phyloP scores from a whole-genome alignment of 2,888 invertebrate species.

The Drosophila falleni region DNA sequence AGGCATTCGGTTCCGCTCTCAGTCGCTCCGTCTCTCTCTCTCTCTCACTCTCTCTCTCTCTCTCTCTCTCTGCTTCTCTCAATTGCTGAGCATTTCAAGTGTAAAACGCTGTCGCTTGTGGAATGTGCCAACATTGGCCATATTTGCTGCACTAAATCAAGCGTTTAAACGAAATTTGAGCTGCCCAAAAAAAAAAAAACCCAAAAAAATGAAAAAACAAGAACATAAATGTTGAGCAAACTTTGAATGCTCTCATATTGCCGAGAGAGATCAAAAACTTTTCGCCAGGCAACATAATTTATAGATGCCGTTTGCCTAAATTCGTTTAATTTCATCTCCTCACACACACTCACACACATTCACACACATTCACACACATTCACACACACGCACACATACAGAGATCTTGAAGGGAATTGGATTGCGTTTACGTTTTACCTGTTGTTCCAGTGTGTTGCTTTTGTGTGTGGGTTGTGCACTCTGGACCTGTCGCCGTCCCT shows the following conservation, averaged over 20 bases:
- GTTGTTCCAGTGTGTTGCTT: constrained; percentile 34
- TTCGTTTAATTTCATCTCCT: constrained; percentile 76
- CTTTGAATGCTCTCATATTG: constrained; percentile 46
- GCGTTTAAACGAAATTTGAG: constrained; percentile 81
- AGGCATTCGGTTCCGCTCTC: constrained; percentile 35
- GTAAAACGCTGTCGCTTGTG: constrained; percentile 78
- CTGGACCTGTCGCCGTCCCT: constrained; percentile 13
- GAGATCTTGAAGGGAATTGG: constrained; percentile 24
- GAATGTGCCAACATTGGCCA: constrained; percentile 74
- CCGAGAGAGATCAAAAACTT: constrained; percentile 56
- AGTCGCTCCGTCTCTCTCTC: constrained; percentile 3
- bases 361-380: constrained; percentile 1
- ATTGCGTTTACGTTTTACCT: constrained; percentile 46
- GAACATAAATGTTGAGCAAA: constrained; percentile 18
- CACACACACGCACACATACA: constrained; percentile 7
- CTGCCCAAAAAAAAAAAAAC: constrained; percentile 46
- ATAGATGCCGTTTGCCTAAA: constrained; percentile 81
- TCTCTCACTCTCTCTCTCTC: constrained; percentile 13
- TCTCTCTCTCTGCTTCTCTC: not conserved
- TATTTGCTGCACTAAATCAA: constrained; percentile 79
- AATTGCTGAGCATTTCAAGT: constrained; percentile 63
- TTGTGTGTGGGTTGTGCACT: constrained; percentile 48
- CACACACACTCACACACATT: constrained; percentile 33
- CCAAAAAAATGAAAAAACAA: constrained; percentile 15
- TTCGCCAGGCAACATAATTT: constrained; percentile 71